phyloP scores from a whole-genome alignment of 2,888 invertebrate genomes.

The Ophioninae sp. region DNA sequence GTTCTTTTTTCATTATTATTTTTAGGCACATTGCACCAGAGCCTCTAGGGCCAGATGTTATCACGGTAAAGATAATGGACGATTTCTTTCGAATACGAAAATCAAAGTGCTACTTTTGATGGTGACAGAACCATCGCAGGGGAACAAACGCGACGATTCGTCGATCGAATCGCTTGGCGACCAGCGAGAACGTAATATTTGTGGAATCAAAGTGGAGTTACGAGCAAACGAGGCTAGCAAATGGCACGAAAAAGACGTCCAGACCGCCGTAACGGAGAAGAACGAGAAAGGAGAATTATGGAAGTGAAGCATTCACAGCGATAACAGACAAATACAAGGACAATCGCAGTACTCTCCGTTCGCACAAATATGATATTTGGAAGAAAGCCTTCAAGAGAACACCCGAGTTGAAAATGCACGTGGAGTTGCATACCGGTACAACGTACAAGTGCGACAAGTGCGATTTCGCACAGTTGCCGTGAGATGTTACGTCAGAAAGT shows the following conservation, averaged over 20 bases:
- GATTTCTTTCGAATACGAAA: constrained; percentile 63
- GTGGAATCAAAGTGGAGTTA: too few species aligned
- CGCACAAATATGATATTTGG: constrained; percentile 70
- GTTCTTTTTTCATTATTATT: constrained; percentile 7
- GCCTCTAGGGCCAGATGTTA: constrained; percentile 60
- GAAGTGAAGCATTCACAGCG: too few species aligned
- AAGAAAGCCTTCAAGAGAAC: constrained; percentile 69
- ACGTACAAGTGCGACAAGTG: constrained; percentile 48
- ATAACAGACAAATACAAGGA: constrained; percentile 54
- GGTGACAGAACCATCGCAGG: too few species aligned
- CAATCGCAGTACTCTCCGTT: constrained; percentile 38
- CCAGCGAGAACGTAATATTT: too few species aligned
- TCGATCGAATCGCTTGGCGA: too few species aligned
- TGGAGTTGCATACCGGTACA: constrained; percentile 41
- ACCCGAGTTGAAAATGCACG: constrained; percentile 71
- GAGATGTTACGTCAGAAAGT: constrained; percentile 58
- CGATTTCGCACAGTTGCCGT: constrained; percentile 55
- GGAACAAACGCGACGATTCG: too few species aligned
- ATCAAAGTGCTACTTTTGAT: constrained; percentile 52
- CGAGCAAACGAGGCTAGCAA: too few species aligned
- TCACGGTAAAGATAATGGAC: constrained; percentile 59
- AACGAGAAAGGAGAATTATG: not conserved
- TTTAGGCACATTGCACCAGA: constrained; percentile 60
- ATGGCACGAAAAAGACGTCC: too few species aligned
- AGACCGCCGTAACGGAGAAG: too few species aligned